These are phyloP conservation scores for Lates calcarifer DNA, from an alignment of 2,113 vertebrate genomes.

Conservation along the genomic window DNA sequence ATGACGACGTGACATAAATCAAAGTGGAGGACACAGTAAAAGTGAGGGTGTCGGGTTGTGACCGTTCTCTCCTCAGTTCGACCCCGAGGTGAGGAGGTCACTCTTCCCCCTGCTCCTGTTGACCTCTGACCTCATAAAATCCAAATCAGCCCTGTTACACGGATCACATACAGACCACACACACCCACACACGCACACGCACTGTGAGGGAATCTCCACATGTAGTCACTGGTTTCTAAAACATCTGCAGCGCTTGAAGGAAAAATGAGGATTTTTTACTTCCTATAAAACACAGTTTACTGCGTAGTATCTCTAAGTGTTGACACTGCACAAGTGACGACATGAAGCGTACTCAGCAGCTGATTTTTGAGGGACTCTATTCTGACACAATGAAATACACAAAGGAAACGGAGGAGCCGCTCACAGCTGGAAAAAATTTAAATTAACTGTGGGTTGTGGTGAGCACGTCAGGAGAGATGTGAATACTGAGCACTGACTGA, in stretches of 20 bases:
- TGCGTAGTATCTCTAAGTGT: no score
- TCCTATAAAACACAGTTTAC: not conserved
- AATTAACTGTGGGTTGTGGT: not conserved
- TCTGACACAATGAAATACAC: not conserved
- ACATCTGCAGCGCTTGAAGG: conserved; percentile 27
- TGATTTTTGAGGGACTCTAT: not conserved
- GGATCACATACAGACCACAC: conserved; percentile 60
- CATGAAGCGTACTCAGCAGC: not conserved
- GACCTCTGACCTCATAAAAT: conserved; percentile 79
- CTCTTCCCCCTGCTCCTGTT: conserved; percentile 60
- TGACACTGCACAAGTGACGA: not conserved
- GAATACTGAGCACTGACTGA: no score
- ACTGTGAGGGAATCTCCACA: conserved; percentile 46
- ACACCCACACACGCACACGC: conserved; percentile 45
- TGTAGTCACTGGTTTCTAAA: conserved; percentile 41
- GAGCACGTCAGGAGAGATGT: not conserved
- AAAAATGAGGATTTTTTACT: conserved; percentile 2
- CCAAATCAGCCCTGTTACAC: conserved; percentile 76
- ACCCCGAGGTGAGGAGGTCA: conserved; percentile 62
- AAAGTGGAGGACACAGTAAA: conserved; percentile 64
- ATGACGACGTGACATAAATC: conserved; percentile 49
- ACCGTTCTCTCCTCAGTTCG: conserved; percentile 61
- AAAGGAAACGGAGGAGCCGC: not conserved
- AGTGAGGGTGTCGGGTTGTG: conserved; percentile 53
- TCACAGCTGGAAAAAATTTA: not conserved